Evolutionary conservation across 2,888 invertebrate genomes (phyloP), one percentile per base, ranked within the genome.

Genomic region (Eudasyphora cyanicolor): DNA sequence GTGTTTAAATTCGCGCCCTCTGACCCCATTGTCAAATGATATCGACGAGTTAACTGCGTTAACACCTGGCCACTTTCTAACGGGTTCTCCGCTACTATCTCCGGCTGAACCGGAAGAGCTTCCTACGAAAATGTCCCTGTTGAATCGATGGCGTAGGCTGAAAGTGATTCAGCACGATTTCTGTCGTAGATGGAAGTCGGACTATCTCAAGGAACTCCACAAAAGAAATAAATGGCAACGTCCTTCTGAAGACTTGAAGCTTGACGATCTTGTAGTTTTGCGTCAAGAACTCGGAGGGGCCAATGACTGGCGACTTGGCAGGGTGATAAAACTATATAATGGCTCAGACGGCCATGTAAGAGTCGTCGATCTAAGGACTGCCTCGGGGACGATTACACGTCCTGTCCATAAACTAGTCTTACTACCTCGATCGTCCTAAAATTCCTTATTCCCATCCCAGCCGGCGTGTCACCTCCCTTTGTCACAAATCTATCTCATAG

Each of bases 201-300:
- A 82, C 12, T 82, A 82, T 32, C 24, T 82, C 2, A 75, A 78
- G 42, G 75, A 82, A 8, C 62, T 82, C 1, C 32, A 70, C 10
- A 78, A 82, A 27, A 64, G 78, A 24, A 62, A 57, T 10, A 75
- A 82, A 32, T 78, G 78, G 62, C 80, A 79, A 51, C 24, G 29
- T 24, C 75, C 81, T 10, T 75, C 79, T n/a, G 12, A 12, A 1
- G 27, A 82, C 10, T 24, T 24, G n/a, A 17, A 10, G 2, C 24
- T 76, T 19, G 19, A 71, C 7, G 51, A 71, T 29, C 14, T 71
- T 1, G 54, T 51, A 4, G 71, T 51, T 3, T 17, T 71, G 12
- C n/a, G 51, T 2, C n/a, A 71, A 1, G 54, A 71, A 24, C 3
- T 17, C 8, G 17, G 21, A 1, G 10, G 51, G 0, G 51, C 76